phyloP scores from a whole-genome alignment of 1,140 invertebrate genomes.

The Drosophila tani region DNA sequence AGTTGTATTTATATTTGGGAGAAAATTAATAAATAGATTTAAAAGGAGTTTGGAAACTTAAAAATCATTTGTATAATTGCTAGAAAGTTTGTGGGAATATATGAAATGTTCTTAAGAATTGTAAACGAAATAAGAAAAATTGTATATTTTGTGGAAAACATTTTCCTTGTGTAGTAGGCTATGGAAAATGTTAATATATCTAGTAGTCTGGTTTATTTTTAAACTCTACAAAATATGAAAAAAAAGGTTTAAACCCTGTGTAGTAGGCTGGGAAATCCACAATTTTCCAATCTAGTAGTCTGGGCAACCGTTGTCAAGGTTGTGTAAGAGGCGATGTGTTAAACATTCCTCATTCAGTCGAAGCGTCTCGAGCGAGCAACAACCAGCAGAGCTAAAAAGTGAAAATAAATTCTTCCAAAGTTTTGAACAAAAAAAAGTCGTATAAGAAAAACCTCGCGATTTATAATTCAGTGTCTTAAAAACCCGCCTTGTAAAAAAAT shows the following conservation, averaged over 20 bases:
- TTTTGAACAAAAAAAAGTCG: background rate
- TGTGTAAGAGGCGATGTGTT: background rate
- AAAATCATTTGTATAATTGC: no score
- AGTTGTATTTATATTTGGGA: background rate
- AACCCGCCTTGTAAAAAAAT: slow-evolving; percentile 6
- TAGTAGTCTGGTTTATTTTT: no score
- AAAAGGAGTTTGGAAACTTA: background rate
- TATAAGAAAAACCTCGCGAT: background rate
- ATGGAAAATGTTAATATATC: no score
- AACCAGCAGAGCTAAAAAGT: slow-evolving; percentile 10
- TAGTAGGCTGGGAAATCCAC: slow-evolving; percentile 5
- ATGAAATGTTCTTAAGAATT: no score
- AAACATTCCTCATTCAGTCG: slow-evolving; percentile 27
- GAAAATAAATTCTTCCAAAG: background rate
- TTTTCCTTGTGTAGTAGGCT: no score
- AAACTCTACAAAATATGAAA: no score
- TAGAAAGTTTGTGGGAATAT: background rate
- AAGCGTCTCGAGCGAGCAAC: background rate
- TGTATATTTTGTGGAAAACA: no score
- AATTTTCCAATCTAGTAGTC: slow-evolving; percentile 29
- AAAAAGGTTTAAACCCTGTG: background rate
- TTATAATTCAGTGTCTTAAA: background rate
- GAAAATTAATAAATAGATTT: no score
- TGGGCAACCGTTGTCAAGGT: slow-evolving; percentile 29
- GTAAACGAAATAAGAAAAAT: no score